Evolutionary conservation across 2,888 invertebrate genomes (phyloP), one percentile per base, ranked within the genome.

Genomic region (Dicranocentrus wangi): DNA sequence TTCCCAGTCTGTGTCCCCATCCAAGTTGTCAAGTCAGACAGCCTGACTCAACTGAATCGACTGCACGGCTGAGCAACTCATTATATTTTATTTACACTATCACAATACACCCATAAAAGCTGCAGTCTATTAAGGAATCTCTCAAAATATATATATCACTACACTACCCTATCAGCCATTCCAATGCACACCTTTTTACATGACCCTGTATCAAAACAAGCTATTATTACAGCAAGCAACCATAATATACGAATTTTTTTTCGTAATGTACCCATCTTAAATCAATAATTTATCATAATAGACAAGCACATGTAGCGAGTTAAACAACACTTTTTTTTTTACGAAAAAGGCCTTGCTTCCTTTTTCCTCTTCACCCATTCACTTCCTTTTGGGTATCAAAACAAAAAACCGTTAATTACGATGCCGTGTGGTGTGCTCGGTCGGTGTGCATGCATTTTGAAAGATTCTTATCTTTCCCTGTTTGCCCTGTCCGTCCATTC

Each of bases 11-110:
- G n/a, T n/a, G 39, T 39, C 13, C 39, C 13, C 39, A 5, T 39
- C 39, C 39, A 8, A 32, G 65, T 68, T 68, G 75, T 66, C 75
- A 73, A 73, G 73, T 42, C 75, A 76, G 75, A 76, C 75, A 66
- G 75, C 75, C 68, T 76, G 75, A 76, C 75, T 76, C 75, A 76
- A 76, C 75, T 76, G 75, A 76, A 76, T 66, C 25, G 73, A 68
- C 32, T 63, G 39, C 53, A 28, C 53, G 68, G 68, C 42, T 55
- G 75, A 58, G 39, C 68, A 28, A 66, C 66, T 76, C 66, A 76
- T 76, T 76, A 76, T 76, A 76, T 76, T 47, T 73, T 73, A 73
- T 73, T 73, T 68, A 76, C 75, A 32, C 55, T 68, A 76, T 76
- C 60, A 72, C 61, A 55, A 47, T 47, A 15, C 47, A 47, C 47